phyloP scores from a whole-genome alignment of 2,888 invertebrate species.

The Alsophila aescularia region DNA sequence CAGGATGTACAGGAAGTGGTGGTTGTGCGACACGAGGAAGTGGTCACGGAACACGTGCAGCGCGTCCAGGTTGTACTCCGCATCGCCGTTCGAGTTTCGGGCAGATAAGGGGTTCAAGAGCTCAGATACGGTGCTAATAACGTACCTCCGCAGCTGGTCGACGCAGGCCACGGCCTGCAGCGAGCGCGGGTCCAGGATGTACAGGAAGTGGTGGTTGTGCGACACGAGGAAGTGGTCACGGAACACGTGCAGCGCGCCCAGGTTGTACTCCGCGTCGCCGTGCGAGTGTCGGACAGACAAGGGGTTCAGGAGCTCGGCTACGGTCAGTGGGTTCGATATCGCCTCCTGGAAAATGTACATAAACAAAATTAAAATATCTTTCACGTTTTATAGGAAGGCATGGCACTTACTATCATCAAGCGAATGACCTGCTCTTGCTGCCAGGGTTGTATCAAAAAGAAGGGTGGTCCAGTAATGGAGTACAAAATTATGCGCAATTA shows the following conservation, averaged over 20 bases:
- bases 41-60: constrained; percentile 88
- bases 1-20: constrained; percentile 88
- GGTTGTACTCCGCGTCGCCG: constrained; percentile 52
- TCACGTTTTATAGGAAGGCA: too few species aligned
- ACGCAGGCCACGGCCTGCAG: constrained; percentile 87
- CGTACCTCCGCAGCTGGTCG: constrained; percentile 84
- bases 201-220: constrained; percentile 88
- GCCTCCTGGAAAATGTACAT: constrained; percentile 67
- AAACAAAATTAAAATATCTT: too few species aligned
- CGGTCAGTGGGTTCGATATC: constrained; percentile 81
- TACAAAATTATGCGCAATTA: too few species aligned
- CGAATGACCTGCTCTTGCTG: too few species aligned
- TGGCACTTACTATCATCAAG: too few species aligned
- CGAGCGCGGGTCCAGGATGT: constrained; percentile 89
- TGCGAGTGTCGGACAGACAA: constrained; percentile 49
- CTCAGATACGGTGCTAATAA: too few species aligned
- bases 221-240: constrained; percentile 90
- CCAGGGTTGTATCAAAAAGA: too few species aligned
- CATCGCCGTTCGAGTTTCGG: too few species aligned
- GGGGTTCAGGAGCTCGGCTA: constrained; percentile 91
- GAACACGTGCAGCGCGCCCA: constrained; percentile 86
- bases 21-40: constrained; percentile 90
- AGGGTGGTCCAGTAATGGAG: too few species aligned
- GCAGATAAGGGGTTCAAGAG: too few species aligned
- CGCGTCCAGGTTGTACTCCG: constrained; percentile 63